These are phyloP conservation scores for Clarias fuscus DNA, from an alignment of 2,797 vertebrate species.

Conservation along the genomic window DNA sequence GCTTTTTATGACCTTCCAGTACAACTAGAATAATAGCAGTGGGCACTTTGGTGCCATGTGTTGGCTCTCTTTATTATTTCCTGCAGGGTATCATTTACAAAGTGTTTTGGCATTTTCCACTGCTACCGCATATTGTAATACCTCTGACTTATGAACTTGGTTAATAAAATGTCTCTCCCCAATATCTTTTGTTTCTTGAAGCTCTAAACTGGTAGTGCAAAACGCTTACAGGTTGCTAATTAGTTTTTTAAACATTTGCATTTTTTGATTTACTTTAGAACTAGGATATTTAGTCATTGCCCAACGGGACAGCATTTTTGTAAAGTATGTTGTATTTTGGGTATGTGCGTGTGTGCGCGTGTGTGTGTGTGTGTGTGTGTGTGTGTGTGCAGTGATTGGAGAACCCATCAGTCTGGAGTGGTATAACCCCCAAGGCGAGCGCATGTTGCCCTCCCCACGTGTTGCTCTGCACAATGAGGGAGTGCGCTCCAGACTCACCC, in stretches of 20 bases:
- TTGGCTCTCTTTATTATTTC: constrained; percentile 42
- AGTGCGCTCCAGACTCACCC: constrained; percentile 88
- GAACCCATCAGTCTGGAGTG: constrained; percentile 92
- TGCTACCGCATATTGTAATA: constrained; percentile 3
- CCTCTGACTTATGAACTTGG: constrained; percentile 6
- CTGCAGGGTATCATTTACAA: constrained; percentile 23
- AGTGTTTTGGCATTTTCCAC: constrained; percentile 1
- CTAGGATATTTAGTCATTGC: neutral
- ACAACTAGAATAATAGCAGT: constrained; percentile 55
- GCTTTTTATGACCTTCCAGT: constrained; percentile 60
- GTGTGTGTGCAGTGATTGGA: constrained; percentile 80
- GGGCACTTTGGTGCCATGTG: constrained; percentile 61
- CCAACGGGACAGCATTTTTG: neutral
- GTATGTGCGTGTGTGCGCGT: neutral
- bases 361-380: neutral
- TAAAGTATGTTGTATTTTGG: neutral
- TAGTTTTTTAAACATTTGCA: neutral
- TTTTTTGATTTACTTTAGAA: neutral
- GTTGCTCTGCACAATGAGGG: constrained; percentile 89
- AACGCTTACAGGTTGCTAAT: neutral
- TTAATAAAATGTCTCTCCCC: neutral
- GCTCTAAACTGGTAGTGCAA: neutral
- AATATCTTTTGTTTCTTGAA: neutral
- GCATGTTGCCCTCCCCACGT: constrained; percentile 82
- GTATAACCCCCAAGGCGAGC: constrained; percentile 95